Percentiles rank a stretch among this genome's conserved stretches.
Conservation (phyloP, 1,140 invertebrate genomes). For the Drosophila suzukii region DNA sequence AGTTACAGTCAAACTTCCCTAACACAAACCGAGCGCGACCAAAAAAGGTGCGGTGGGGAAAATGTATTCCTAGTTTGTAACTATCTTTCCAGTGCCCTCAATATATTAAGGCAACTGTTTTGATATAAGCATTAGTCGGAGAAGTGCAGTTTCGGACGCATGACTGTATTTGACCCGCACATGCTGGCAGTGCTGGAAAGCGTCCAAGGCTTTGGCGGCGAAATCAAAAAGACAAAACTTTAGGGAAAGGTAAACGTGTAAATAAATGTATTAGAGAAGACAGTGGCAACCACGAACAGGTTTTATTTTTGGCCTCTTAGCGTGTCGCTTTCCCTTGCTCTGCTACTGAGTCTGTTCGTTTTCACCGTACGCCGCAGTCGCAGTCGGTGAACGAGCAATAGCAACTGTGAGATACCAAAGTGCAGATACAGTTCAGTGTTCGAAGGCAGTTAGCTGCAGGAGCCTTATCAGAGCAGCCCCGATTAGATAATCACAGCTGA, state of each 20-base stretch:
- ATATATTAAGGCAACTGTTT: no score
- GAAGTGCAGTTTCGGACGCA: no score
- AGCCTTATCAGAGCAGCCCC: not conserved
- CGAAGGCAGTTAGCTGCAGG: not conserved
- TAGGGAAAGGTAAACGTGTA: not conserved
- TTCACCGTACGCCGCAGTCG: not conserved
- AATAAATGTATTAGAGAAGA: not conserved
- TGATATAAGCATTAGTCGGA: no score
- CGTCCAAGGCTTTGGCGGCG: not conserved
- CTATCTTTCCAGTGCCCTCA: no score
- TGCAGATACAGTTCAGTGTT: not conserved
- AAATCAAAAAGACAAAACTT: conserved; percentile 10
- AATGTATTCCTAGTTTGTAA: no score
- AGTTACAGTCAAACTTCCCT: not conserved
- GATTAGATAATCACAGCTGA: conserved; percentile 40
- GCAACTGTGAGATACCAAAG: not conserved
- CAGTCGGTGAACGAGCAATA: no score
- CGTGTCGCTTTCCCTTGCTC: conserved; percentile 1
- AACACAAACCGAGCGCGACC: not conserved
- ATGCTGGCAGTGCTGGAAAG: conserved; percentile 7
- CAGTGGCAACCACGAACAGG: conserved; percentile 22
- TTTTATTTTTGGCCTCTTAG: conserved; percentile 45
- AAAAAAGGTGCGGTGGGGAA: no score
- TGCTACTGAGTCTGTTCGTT: not conserved
- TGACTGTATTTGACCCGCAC: not conserved